A percentile compares a stretch with the other conserved stretches of the same genome.
phyloP scores from a whole-genome alignment of 1,140 invertebrate species.

The Eriosoma lanigerum region DNA sequence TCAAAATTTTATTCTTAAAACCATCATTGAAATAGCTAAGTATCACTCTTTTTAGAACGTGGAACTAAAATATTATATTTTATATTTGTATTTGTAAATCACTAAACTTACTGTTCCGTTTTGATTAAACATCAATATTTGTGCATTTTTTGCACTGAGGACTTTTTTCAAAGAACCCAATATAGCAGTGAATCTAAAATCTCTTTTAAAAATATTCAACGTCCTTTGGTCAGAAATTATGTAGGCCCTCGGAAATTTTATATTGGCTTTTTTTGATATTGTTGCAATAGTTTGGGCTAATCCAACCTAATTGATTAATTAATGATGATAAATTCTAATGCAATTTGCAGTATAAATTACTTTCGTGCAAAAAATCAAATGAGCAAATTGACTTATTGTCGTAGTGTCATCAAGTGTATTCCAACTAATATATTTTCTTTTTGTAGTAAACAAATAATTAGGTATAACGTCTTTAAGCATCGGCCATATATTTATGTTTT shows the following conservation, averaged over 20 bases:
- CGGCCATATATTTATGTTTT: conserved; percentile 5
- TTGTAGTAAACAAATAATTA: conserved; percentile 23
- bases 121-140: neutral
- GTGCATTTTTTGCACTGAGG: neutral
- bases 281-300: neutral
- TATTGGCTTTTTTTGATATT: neutral
- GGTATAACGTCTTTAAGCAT: neutral
- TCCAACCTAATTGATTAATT: neutral
- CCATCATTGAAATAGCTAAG: too few species aligned
- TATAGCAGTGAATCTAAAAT: conserved; percentile 9
- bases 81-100: too few species aligned
- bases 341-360: neutral
- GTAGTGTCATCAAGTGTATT: neutral
- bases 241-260: conserved; percentile 13
- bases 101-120: conserved; percentile 27
- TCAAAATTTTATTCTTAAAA: too few species aligned
- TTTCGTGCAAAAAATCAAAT: conserved; percentile 12
- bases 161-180: neutral
- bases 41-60: too few species aligned
- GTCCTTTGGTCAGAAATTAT: neutral
- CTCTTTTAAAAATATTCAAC: conserved; percentile 1
- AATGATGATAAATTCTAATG: neutral
- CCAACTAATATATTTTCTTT: neutral
- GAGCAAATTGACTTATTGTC: neutral
- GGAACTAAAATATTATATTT: too few species aligned